phyloP scores from a whole-genome alignment of 2,113 vertebrate genomes.

The Spheniscus mendiculus region DNA sequence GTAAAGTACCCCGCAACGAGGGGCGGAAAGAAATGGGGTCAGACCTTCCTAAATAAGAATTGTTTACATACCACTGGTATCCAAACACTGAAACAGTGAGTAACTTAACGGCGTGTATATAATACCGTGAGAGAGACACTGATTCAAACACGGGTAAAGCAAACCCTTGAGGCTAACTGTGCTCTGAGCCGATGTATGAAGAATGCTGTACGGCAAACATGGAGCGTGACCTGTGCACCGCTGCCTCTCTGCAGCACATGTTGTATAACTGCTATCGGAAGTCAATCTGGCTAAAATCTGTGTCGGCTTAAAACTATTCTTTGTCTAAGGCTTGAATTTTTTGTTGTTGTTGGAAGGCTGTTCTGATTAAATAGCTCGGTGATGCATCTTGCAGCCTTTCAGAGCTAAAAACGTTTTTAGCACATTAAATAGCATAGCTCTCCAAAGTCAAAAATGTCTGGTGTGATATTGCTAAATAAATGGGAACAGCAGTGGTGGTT shows the following conservation, averaged over 20 bases:
- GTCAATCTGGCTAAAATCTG: background rate
- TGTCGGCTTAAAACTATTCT: background rate
- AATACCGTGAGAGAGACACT: rapidly evolving
- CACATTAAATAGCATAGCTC: background rate
- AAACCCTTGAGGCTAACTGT: background rate
- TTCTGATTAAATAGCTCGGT: background rate
- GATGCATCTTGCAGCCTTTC: background rate
- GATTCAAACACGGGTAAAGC: background rate
- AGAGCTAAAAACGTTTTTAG: background rate
- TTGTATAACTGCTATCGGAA: constrained; percentile 27
- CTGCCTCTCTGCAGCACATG: background rate
- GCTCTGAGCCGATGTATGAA: background rate
- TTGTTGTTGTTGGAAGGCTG: background rate
- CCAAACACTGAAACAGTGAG: background rate
- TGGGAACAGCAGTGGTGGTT: background rate
- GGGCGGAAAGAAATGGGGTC: background rate
- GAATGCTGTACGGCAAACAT: background rate
- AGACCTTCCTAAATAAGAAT: rapidly evolving
- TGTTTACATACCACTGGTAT: background rate
- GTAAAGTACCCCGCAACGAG: background rate
- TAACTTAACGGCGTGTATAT: background rate
- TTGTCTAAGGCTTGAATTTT: background rate
- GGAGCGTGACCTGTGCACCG: background rate
- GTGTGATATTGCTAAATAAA: background rate
- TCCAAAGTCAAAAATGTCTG: background rate